Base-by-base conservation (phyloP, 2,113 vertebrate species). In the Siniperca knerii region DNA sequence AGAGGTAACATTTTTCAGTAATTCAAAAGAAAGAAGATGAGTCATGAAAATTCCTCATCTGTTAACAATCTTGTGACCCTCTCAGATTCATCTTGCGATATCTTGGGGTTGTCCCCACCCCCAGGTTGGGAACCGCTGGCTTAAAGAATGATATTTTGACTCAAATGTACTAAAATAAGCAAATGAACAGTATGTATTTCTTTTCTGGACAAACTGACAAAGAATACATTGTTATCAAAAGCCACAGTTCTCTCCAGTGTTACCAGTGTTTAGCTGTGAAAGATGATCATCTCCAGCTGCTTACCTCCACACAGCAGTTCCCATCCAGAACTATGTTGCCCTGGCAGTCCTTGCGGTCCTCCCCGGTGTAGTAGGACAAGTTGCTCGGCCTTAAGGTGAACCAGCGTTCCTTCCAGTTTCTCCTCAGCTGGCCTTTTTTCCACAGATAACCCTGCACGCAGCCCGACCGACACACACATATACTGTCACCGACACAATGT, bases 331-430 rank as follows among this genome's bases (percentile, higher is more conserved):
- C 0, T 8, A 99, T 99, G 86, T 94, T 96, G 0, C 98, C 98
- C 84, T 97, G 97, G 81, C 97, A 97, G 71, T 99, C 98, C 81
- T 96, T 98, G 70, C 97, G 95, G 50, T 99, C 98, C 89, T 99
- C 98, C 0, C 96, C 96, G 35, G 93, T 92, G 83, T 96, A 99
- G 92, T 99, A 99, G 55, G 95, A 96, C 82, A 99, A 91, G 89
- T 92, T 95, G 76, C 94, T 97, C 35, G 98, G 97, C 91, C 97
- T 97, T 76, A 99, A 94, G 10, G 94, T 97, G 94, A 99, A 99
- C 98, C 98, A 98, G 75, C 98, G 95, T 86, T 99, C 98, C 0
- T 97, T 96, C 98, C 98, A 99, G 95, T 97, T 99, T 89, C 98
- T 97, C 83, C 98, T 95, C 91, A 98, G 93, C 76, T 99, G 97